A percentile compares a stretch with the other conserved stretches of the same genome.
Evolutionary conservation across 2,113 vertebrate species (phyloP).

Genomic region (Carassius gibelio): DNA sequence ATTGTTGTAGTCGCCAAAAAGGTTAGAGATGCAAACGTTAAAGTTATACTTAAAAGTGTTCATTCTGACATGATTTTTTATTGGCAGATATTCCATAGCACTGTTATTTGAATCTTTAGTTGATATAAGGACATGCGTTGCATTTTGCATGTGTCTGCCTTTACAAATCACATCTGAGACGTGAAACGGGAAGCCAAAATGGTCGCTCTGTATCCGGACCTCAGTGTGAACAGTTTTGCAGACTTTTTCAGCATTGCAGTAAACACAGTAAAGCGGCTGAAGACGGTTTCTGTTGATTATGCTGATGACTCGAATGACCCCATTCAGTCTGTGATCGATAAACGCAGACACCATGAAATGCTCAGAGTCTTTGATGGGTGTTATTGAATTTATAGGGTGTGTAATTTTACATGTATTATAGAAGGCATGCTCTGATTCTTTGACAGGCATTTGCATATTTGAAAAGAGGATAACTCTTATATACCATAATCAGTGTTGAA

Average conservation of each 20-base stretch:
- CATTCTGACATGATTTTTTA: background rate
- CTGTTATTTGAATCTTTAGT: background rate
- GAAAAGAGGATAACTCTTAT: background rate
- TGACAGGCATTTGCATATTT: background rate
- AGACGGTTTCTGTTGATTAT: background rate
- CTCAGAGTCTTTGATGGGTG: background rate
- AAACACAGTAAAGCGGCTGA: slow-evolving; percentile 1
- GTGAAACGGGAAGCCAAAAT: background rate
- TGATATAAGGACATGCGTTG: background rate
- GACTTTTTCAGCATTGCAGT: background rate
- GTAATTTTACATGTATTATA: background rate
- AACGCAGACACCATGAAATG: slow-evolving; percentile 20
- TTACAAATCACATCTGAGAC: background rate
- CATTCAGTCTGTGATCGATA: background rate
- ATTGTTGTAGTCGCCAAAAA: slow-evolving; percentile 4
- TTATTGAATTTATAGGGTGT: background rate
- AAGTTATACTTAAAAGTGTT: background rate
- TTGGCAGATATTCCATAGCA: background rate
- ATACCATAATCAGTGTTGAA: background rate
- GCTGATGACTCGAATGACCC: slow-evolving; percentile 13
- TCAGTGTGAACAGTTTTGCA: background rate
- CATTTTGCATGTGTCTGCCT: background rate
- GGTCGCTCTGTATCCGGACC: background rate
- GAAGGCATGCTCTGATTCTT: background rate
- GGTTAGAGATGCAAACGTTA: background rate